Evolutionary conservation across 2,888 invertebrate species (phyloP), one percentile per base, ranked within the genome.

Genomic region (Ptilodon capucinus): DNA sequence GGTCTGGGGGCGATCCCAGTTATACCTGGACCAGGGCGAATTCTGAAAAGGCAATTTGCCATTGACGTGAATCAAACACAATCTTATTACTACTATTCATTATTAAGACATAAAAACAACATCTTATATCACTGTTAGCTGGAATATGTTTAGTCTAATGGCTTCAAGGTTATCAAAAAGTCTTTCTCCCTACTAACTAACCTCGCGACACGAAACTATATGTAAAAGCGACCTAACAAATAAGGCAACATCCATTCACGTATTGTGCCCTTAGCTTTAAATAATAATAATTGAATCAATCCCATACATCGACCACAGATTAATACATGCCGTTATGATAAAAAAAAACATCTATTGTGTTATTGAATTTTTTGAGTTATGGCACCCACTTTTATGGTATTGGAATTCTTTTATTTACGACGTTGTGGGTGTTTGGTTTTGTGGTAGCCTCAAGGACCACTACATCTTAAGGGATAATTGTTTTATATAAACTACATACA

Each of bases 221-320:
- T 83, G 81, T 81, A 81, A 84, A 84, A 73, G 75, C 68, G 57
- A 58, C 72, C 74, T 84, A 82, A 90, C 90, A 90, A 89, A 90
- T 88, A 90, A 79, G 79, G 66, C 57, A 64, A 83, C 85, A 84
- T 86, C 79, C 86, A 89, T 89, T 87, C 84, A 81, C 49, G 72
- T 77, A 83, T 89, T 89, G 86, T 89, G 80, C 67, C 69, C 64
- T 74, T 73, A 78, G 73, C 79, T 87, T 86, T 87, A 89, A 89
- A 88, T 89, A 86, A 84, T 79, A 87, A 88, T 87, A 86, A 86
- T 87, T 88, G 90, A 90, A 86, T 84, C 87, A 82, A 87, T 86
- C 73, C 74, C 70, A 64, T 69, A 57, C 58, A 61, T 64, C 64
- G 57, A 65, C 63, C 72, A 64, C 79, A 85, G 86, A 87, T 86